Conservation (phyloP, 2,113 vertebrate species). For the Atherinomorus stipes region DNA sequence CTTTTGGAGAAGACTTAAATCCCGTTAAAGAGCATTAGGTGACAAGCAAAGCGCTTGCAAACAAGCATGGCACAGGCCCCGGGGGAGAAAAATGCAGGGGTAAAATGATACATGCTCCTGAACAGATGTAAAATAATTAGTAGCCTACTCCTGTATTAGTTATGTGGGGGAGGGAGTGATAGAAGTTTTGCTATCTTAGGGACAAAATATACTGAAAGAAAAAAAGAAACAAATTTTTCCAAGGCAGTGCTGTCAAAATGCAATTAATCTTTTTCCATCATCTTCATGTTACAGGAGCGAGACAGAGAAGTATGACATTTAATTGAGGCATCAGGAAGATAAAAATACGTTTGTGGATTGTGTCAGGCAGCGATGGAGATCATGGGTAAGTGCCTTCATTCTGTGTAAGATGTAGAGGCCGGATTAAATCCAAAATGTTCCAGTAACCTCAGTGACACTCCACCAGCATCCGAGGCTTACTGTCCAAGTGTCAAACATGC, state of each 20-base stretch:
- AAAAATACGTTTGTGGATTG: neutral
- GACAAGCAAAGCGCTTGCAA: constrained; percentile 68
- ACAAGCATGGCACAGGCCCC: constrained; percentile 54
- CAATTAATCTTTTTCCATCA: too few relatives aligned
- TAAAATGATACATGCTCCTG: constrained; percentile 38
- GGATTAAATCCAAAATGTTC: constrained; percentile 13
- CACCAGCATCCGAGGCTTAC: constrained; percentile 37
- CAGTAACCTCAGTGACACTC: constrained; percentile 25
- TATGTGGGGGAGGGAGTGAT: neutral
- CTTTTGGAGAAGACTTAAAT: constrained; percentile 81
- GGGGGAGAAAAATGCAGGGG: constrained; percentile 8
- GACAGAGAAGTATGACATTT: constrained; percentile 37
- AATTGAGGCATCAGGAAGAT: constrained; percentile 20
- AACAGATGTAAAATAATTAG: constrained; percentile 34
- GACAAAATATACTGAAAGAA: too few relatives aligned
- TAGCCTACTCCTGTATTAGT: constrained; percentile 14
- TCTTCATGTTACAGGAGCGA: constrained; percentile 44
- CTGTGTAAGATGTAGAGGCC: neutral
- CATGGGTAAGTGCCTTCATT: constrained; percentile 64
- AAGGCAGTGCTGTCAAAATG: too few relatives aligned
- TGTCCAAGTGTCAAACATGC: constrained; percentile 46
- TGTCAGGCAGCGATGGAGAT: constrained; percentile 64
- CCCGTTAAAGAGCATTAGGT: constrained; percentile 83
- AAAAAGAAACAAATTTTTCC: too few relatives aligned
- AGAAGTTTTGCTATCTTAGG: neutral